These are phyloP conservation scores for Caenorhabditis tropicalis DNA, from an alignment of 1,140 invertebrate species.

Conservation along the genomic window DNA sequence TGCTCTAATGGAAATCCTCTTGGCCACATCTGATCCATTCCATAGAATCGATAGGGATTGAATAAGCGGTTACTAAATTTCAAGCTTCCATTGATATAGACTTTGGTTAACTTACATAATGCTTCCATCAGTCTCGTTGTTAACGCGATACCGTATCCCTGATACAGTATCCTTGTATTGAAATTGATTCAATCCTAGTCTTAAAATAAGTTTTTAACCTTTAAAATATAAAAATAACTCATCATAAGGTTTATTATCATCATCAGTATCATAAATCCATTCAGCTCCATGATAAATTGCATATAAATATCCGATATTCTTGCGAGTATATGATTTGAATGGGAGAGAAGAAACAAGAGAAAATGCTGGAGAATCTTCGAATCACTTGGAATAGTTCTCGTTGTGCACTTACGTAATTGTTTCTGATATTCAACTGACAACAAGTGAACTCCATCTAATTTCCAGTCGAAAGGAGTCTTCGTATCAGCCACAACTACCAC, in stretches of 20 bases:
- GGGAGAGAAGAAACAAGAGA: slow-evolving; percentile 5
- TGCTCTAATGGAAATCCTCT: slow-evolving; percentile 69
- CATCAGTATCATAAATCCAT: slow-evolving; percentile 57
- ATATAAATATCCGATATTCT: slow-evolving; percentile 64
- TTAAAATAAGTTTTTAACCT: too few relatives aligned
- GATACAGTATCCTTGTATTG: neutral
- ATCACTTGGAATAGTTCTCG: neutral
- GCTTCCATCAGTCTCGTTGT: neutral
- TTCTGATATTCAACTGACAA: slow-evolving; percentile 51
- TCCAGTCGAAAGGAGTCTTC: slow-evolving; percentile 15
- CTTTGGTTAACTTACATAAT: too few relatives aligned
- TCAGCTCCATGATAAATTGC: slow-evolving; percentile 59
- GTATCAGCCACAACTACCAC: neutral
- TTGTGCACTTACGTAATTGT: neutral
- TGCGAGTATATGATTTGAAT: slow-evolving; percentile 60
- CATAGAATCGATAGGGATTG: slow-evolving; percentile 72
- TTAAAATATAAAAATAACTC: too few relatives aligned
- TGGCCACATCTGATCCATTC: slow-evolving; percentile 70
- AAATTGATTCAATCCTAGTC: neutral
- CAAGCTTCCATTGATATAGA: too few relatives aligned
- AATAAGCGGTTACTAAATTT: slow-evolving; percentile 26
- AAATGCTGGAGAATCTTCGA: neutral
- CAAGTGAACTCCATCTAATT: slow-evolving; percentile 40
- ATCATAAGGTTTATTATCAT: slow-evolving; percentile 41
- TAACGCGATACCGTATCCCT: neutral